Conservation (phyloP, 2,797 vertebrate species). For the Anisognathus igniventris region DNA sequence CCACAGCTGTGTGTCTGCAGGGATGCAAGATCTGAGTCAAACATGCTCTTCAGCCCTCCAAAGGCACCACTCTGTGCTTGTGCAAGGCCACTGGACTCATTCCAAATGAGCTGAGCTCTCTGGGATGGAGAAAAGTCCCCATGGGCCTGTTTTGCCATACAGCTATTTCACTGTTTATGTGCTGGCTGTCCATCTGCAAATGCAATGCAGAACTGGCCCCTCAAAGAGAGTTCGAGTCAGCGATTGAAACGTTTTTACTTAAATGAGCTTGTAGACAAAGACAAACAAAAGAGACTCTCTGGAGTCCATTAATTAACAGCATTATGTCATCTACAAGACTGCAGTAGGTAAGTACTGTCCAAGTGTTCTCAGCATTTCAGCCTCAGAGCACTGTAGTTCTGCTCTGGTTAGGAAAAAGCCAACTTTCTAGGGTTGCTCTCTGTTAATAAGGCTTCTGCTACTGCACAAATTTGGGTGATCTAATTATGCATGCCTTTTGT, state of each 20-base stretch:
- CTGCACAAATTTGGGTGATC: background rate
- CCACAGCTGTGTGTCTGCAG: accelerated
- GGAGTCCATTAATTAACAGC: constrained; percentile 9
- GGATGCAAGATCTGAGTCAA: background rate
- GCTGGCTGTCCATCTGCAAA: background rate
- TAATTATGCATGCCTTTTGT: constrained; percentile 51
- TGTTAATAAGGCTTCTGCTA: constrained; percentile 10
- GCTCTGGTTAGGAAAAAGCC: background rate
- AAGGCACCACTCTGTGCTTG: background rate
- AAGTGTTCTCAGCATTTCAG: background rate
- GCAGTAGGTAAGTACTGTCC: background rate
- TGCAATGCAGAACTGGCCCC: background rate
- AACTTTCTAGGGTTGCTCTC: background rate
- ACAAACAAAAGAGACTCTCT: background rate
- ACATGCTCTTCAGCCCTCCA: background rate
- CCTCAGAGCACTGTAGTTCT: background rate
- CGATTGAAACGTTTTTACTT: background rate
- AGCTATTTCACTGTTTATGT: background rate
- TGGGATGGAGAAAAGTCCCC: background rate
- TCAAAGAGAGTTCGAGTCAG: background rate
- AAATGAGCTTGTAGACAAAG: constrained; percentile 7
- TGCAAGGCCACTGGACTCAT: background rate
- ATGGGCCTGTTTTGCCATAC: background rate
- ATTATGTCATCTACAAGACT: background rate
- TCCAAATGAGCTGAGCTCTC: background rate